Conservation (phyloP, 53 echinoderm and acorn worm genomes). For the Antedon mediterranea region DNA sequence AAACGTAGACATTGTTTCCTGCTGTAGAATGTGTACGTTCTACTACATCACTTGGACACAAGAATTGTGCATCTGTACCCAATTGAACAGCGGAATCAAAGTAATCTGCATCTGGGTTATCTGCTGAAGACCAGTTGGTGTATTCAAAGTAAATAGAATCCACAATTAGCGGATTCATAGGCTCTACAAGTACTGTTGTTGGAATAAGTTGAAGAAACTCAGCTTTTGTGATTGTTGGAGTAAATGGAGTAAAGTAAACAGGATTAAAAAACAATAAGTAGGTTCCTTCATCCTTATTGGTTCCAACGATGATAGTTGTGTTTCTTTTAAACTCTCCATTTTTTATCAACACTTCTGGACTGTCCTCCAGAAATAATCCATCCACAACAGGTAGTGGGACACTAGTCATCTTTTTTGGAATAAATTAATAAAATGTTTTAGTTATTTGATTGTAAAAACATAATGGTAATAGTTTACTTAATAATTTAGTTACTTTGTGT, state of each 20-base stretch:
- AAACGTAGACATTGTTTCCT: background rate
- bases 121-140: background rate
- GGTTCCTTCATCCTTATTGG: conserved; percentile 57
- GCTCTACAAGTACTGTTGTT: background rate
- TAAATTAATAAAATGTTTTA: too few species aligned
- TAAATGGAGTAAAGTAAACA: conserved; percentile 1
- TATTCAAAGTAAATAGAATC: conserved; percentile 23
- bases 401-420: too few species aligned
- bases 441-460: too few species aligned
- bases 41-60: background rate
- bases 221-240: conserved; percentile 21
- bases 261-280: conserved; percentile 6
- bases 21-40: background rate
- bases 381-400: conserved; percentile 37
- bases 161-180: conserved; percentile 8
- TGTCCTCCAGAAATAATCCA: conserved; percentile 47
- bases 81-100: background rate
- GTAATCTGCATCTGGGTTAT: background rate
- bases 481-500: too few species aligned
- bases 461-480: too few species aligned
- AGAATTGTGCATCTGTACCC: background rate
- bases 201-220: conserved; percentile 8
- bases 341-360: conserved; percentile 38
- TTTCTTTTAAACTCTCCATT: conserved; percentile 39
- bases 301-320: conserved; percentile 42